Conservation (phyloP, 2,113 vertebrate genomes). For the Anser brachyrhynchus region DNA sequence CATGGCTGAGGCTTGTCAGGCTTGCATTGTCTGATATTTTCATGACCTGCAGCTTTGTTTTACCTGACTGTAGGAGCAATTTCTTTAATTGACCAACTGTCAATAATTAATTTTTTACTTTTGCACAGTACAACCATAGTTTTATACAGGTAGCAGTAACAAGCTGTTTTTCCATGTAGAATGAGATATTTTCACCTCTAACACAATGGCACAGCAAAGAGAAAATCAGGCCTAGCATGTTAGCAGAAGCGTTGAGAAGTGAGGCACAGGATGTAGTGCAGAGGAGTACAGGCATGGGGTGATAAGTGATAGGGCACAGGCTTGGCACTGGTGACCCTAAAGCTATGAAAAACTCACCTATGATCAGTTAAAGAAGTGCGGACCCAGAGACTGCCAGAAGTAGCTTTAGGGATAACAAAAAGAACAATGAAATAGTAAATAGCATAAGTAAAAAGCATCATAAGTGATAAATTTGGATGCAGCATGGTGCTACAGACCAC, state of each 20-base stretch:
- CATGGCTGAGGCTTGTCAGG: background rate
- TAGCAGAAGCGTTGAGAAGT: background rate
- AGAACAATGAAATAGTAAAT: background rate
- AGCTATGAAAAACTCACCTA: background rate
- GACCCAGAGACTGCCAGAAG: background rate
- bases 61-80: background rate
- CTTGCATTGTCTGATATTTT: background rate
- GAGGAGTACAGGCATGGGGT: background rate
- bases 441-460: fast-evolving
- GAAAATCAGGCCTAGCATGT: background rate
- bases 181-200: background rate
- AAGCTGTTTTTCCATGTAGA: background rate
- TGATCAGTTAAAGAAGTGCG: background rate
- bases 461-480: background rate
- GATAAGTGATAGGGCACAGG: background rate
- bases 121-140: background rate
- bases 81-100: background rate
- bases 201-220: background rate
- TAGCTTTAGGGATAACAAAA: background rate
- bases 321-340: background rate
- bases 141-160: background rate
- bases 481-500: background rate
- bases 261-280: background rate
- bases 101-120: background rate
- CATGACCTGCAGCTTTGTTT: background rate